Evolutionary conservation across 1,140 invertebrate species (phyloP).

Genomic region (Asobara japonica): DNA sequence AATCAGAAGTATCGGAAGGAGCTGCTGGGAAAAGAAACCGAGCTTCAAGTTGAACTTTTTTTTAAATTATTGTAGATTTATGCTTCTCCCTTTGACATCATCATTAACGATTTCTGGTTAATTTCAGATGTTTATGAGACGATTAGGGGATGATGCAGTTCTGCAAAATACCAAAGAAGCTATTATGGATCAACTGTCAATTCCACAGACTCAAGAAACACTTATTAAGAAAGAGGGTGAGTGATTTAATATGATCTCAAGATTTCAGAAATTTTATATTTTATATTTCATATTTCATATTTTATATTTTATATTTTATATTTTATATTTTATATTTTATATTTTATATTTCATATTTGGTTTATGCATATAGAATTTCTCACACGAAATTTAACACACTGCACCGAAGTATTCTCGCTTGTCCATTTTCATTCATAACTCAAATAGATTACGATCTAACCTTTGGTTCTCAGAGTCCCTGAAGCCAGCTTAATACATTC

Average conservation of each 20-base stretch:
- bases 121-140: slow-evolving; percentile 68
- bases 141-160: slow-evolving; percentile 67
- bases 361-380: too few species aligned
- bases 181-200: slow-evolving; percentile 57
- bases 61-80: neutral
- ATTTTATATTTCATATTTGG: too few species aligned
- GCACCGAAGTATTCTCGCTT: too few species aligned
- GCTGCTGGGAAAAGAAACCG: slow-evolving; percentile 81
- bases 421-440: too few species aligned
- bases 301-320: too few species aligned
- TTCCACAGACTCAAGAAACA: slow-evolving; percentile 57
- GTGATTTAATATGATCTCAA: neutral
- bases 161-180: slow-evolving; percentile 54
- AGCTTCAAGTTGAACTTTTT: slow-evolving; percentile 73
- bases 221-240: slow-evolving; percentile 67
- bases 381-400: too few species aligned
- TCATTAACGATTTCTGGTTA: neutral
- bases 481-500: too few species aligned
- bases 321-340: too few species aligned
- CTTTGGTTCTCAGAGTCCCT: too few species aligned
- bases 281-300: too few species aligned
- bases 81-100: neutral
- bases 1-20: slow-evolving; percentile 83
- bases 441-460: too few species aligned
- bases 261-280: neutral